Evolutionary conservation across 2,797 vertebrate species (phyloP), one percentile per base, ranked within the genome.

Genomic region (Hyperoplus lanceolatus): DNA sequence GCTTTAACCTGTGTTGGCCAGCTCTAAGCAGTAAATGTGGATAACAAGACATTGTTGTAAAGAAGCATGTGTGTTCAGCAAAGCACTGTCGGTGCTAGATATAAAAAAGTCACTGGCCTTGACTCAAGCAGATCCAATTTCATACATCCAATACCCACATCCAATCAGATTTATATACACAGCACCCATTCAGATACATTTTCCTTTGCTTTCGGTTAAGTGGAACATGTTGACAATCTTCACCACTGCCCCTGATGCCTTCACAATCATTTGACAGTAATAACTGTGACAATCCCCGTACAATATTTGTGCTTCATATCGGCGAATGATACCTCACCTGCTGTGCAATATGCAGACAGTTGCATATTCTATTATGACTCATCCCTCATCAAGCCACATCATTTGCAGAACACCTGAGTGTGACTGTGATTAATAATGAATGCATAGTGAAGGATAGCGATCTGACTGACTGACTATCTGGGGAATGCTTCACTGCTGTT

Each of bases 361-460:
- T 88, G 86, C 86, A 91, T 88, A 89, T 88, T 92, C 85, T 82
- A 85, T 87, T 77, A 73, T 16, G 81, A 88, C 82, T 75, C 73
- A 81, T 87, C 76, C 75, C 74, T 49, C 68, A 63, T 84, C 79
- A 82, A 78, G 84, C 79, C 72, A 60, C 77, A 66, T 67, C 54
- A 39, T 83, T 84, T 76, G 83, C 59, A 76, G 76, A 84, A 66
- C 43, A 18, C 76, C 63, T 68, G 62, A 2, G 82, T 80, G 73
- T 89, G 88, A 87, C 85, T 84, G 73, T 82, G 88, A 90, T 92
- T 84, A 91, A 95, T 93, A 94, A 94, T 94, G 70, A 72, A 93
- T 88, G 80, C 41, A 53, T 83, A 87, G 79, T 55, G 73, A 82
- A 78, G 67, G 70, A 69, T 70, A 70, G 72, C 73, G 57, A 5